Evolutionary conservation across 2,888 invertebrate genomes (phyloP), one percentile per base, ranked within the genome.

Genomic region (Torymus auratus): DNA sequence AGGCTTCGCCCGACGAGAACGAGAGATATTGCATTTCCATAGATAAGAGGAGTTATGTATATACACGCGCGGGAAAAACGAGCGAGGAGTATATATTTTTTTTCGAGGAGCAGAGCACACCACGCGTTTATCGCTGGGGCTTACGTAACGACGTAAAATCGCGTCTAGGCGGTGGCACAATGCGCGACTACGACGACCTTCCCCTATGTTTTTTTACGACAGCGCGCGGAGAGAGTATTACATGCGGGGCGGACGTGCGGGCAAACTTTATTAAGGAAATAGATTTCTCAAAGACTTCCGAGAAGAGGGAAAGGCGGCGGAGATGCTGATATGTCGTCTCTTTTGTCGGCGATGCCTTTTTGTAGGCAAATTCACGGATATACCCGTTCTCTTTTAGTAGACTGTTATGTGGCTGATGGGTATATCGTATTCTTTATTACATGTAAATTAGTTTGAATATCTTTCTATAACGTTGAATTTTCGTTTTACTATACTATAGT

Each of bases 101-200:
- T 50, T 81, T 83, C 76, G 70, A 84, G 84, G 82, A 41, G 41
- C 41, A 41, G 41, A 41, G 41, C 41, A 41, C 41, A 41, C 78
- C 41, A 41, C 78, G 74, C 82, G 85, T 85, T 86, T 86, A 84
- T 86, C 85, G 85, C 81, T 69, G 50, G 41, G 41, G 41, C 84
- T 85, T 84, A 83, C 79, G 82, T 83, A 84, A 85, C 75, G 81
- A 84, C 70, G 81, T 84, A 83, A 86, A 75, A 75, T 60, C 75
- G 67, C 60, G 58, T 65, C 13, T 15, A 11, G 17, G n/a, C 20
- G 15, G 23, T 10, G 65, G 41, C 67, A 52, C 60, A 68, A 68
- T 28, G 64, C 75, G 60, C n/a, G 20, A 50, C 55, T 15, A 41
- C 41, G 41, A 41, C 41, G 41, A 41, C 7, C 41, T 41, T 58